A percentile compares a stretch with the other conserved stretches of the same genome.
Evolutionary conservation across 2,797 vertebrate genomes (phyloP).

Genomic region (Bradypodion pumilum): DNA sequence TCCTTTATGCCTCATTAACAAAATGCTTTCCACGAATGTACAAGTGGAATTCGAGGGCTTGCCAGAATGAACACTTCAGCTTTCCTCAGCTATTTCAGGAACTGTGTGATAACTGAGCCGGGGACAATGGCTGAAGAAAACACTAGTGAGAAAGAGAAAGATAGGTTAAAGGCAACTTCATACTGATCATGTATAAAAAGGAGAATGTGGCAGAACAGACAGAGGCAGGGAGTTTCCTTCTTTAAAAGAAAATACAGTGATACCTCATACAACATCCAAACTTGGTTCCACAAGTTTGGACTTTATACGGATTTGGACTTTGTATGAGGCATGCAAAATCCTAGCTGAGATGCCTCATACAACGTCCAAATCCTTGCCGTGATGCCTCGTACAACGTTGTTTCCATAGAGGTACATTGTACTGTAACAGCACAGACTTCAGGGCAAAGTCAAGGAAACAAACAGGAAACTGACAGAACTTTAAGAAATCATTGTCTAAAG

Average conservation of each 20-base stretch:
- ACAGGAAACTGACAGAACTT: too few relatives aligned
- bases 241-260: not conserved
- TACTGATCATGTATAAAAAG: not conserved
- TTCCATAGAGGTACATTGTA: too few relatives aligned
- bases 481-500: too few relatives aligned
- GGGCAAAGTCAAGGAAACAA: too few relatives aligned
- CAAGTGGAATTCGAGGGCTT: not conserved
- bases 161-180: not conserved
- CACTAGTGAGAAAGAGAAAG: not conserved
- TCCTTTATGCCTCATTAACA: slow-evolving; percentile 1
- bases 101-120: not conserved
- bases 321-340: too few relatives aligned
- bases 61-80: not conserved
- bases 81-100: not conserved
- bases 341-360: too few relatives aligned
- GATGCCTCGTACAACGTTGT: too few relatives aligned
- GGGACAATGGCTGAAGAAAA: not conserved
- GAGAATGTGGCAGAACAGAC: not conserved
- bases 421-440: too few relatives aligned
- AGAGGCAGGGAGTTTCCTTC: not conserved
- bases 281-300: too few relatives aligned
- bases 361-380: too few relatives aligned
- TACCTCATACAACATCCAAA: too few relatives aligned
- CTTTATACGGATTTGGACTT: too few relatives aligned
- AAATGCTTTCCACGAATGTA: not conserved